Base-by-base conservation (phyloP, 2,888 invertebrate species). In the Oeneis ivallda region DNA sequence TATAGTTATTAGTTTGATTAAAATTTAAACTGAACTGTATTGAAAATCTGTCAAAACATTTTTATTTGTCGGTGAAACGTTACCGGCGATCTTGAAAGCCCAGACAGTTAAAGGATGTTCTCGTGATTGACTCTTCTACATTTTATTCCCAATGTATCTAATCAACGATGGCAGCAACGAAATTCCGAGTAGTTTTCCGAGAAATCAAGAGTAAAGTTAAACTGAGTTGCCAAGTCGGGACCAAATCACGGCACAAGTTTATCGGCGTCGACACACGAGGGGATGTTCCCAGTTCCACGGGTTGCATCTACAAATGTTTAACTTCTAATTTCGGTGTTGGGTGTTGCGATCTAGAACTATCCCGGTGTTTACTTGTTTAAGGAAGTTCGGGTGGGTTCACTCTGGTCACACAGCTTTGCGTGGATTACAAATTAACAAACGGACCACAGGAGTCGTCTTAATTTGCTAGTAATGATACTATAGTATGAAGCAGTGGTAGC, bases 151-250 rank as follows among this genome's bases (percentile, higher is more conserved):
- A 26, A 26, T 26, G 41, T 19, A 57, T 39, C 39, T 57, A 57
- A 57, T 57, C 41, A 57, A 57, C 19, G 26, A 57, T 7, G 19
- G 15, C 56, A 43, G 5, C 56, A 43, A 41, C 56, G 13, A 57
- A 57, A 43, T 37, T 41, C n/a, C 43, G 7, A 43, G 56, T n/a
- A 57, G 56, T 41, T 41, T 57, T 57, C 41, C 56, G 56, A 57
- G n/a, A 57, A 57, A 57, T 57, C 56, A 19, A 11, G 56, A 41
- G 41, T 41, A 57, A 57, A 57, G 56, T 57, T 57, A n/a, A 43
- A 57, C 26, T 26, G 13, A 57, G 56, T 57, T 57, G 41, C 26
- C 56, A 57, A 43, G 41, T 57, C 6, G 56, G 56, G 41, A 8
- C 56, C 41, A 15, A 57, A 43, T 57, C 41, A 41, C 56, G 39